Base-by-base conservation (phyloP, 1,140 invertebrate species). In the Microplitis demolitor region DNA sequence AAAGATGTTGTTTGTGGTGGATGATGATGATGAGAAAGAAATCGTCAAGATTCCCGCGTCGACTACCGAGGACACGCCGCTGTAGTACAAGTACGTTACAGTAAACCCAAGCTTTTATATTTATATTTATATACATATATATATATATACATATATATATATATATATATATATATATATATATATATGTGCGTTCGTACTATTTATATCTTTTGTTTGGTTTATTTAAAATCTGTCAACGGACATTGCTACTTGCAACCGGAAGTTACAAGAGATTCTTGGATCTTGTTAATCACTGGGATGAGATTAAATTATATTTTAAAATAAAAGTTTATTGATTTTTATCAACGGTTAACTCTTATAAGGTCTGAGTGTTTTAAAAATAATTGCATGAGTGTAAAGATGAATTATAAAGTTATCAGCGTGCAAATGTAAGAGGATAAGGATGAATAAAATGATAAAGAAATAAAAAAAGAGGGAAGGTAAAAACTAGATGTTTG, bases 391-490 rank as follows among this genome's bases (percentile, higher is more conserved):
- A 45, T 11, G 39, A 45, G 39, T 45, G 39, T 45, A 45, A 45
- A 45, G 39, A 45, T 45, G 39, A 45, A 45, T 56, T 24, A 56
- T 24, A 6, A 56, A 16, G 53, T 56, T 45, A 45, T 6, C 39
- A 9, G 24, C 6, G 8, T 45, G 39, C 39, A 45, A 45, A 45
- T 45, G 39, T 11, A 45, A 71, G 69, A 4, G 69, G 62, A 66
- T 37, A 24, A 14, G 53, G 61, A 60, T 39, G 45, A 70, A 45
- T 73, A 77, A 71, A 72, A 76, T 61, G 53, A 73, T 54, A 61
- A 50, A 61, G 64, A 75, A 62, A 45, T 50, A 60, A 66, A 72
- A 72, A 58, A 71, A 66, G 50, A 8, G 53, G 45, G 11, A 34
- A 62, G 34, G 16, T 58, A 63, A 50, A 35, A 58, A 58, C 31